phyloP scores from a whole-genome alignment of 1,140 invertebrate species.

The Achroia grisella region DNA sequence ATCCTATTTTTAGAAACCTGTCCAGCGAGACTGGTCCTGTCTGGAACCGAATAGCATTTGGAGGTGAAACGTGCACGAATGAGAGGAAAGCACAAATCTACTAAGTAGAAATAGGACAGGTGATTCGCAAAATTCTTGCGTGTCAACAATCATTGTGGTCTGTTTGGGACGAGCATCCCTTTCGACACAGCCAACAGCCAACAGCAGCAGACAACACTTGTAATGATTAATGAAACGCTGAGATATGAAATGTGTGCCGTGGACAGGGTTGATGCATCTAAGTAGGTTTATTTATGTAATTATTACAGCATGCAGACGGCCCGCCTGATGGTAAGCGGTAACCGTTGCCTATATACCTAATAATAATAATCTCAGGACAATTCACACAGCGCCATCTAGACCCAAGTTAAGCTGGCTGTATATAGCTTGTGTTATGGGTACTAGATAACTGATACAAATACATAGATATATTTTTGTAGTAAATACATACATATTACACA shows the following conservation, averaged over 20 bases:
- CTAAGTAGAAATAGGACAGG: slow-evolving; percentile 49
- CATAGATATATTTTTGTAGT: no score
- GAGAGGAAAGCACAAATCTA: slow-evolving; percentile 40
- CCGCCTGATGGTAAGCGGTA: no score
- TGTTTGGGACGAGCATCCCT: slow-evolving; percentile 18
- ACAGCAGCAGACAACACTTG: slow-evolving; percentile 39
- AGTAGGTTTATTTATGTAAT: background rate
- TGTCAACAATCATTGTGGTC: slow-evolving; percentile 45
- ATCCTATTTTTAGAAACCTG: slow-evolving; percentile 69
- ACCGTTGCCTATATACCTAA: no score
- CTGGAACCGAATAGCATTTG: slow-evolving; percentile 63
- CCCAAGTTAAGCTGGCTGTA: background rate
- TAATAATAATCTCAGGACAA: no score
- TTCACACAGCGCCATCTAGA: no score
- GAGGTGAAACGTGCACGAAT: slow-evolving; percentile 61
- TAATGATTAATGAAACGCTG: slow-evolving; percentile 20
- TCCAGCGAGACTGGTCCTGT: slow-evolving; percentile 50
- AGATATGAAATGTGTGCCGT: no score
- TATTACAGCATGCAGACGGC: no score
- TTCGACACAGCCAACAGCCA: slow-evolving; percentile 10
- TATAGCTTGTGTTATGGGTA: no score
- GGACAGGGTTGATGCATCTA: background rate
- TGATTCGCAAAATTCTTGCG: slow-evolving; percentile 55
- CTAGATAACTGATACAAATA: no score
- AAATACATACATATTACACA: no score